Percentiles rank a stretch among this genome's conserved stretches.
phyloP scores from a whole-genome alignment of 2,797 vertebrate species.

The Sebastes taczanowskii region DNA sequence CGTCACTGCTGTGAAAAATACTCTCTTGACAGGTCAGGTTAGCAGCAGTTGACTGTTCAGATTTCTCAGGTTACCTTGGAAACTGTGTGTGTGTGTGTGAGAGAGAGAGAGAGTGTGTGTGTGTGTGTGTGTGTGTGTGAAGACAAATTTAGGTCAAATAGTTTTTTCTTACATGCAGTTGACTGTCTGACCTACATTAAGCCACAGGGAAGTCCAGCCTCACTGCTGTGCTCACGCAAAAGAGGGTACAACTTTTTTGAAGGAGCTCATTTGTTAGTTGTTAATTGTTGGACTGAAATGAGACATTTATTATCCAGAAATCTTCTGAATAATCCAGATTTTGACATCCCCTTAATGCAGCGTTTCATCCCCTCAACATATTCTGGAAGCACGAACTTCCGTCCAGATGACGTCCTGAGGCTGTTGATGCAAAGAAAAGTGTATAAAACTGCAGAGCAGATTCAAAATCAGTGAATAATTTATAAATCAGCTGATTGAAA shows the following conservation, averaged over 20 bases:
- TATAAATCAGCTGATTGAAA: conserved; percentile 25
- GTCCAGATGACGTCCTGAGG: neutral
- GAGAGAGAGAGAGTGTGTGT: neutral
- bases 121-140: conserved; percentile 2
- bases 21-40: conserved; percentile 33
- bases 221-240: neutral
- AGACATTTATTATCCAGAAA: neutral
- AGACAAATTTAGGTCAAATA: conserved; percentile 50
- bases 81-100: conserved; percentile 50
- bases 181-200: conserved; percentile 41
- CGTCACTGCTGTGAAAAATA: conserved; percentile 39
- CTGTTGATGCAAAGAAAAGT: neutral
- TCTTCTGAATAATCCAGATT: neutral
- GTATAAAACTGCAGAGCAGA: neutral
- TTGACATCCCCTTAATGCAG: neutral
- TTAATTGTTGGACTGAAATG: neutral
- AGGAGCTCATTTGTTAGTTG: neutral
- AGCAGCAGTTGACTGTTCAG: conserved; percentile 30
- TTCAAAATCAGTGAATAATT: conserved; percentile 5
- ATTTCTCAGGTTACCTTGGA: conserved; percentile 61
- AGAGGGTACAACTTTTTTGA: neutral
- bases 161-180: neutral
- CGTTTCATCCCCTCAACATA: neutral
- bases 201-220: neutral
- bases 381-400: neutral